A percentile compares a stretch with the other conserved stretches of the same genome.
These are phyloP conservation scores for Labroides dimidiatus DNA, from an alignment of 2,797 vertebrate species.

Conservation along the genomic window DNA sequence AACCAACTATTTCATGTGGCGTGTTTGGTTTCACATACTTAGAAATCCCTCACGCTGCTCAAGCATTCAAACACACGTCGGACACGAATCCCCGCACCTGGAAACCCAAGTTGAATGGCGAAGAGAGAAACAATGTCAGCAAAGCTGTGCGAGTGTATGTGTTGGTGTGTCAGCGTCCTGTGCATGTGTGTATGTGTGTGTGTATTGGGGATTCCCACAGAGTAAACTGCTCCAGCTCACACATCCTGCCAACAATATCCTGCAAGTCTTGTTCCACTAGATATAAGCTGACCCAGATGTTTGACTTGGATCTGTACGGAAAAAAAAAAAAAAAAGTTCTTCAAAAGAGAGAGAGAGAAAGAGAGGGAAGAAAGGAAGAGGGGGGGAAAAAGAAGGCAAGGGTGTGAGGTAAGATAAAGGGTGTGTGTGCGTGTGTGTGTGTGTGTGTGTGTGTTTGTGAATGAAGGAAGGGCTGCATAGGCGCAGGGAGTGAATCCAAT, in stretches of 20 bases:
- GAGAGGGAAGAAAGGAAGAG: neutral
- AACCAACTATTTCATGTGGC: conserved; percentile 57
- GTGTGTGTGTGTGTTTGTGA: conserved; percentile 39
- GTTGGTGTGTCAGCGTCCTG: conserved; percentile 31
- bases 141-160: conserved; percentile 28
- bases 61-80: conserved; percentile 21
- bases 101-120: conserved; percentile 46
- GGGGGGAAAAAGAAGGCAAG: neutral
- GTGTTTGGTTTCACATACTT: conserved; percentile 43
- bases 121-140: conserved; percentile 58
- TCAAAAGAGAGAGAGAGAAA: conserved; percentile 55
- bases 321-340: conserved; percentile 69
- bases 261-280: conserved; percentile 81
- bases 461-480: conserved; percentile 45
- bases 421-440: conserved; percentile 18
- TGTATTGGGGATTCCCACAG: conserved; percentile 79
- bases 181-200: conserved; percentile 38
- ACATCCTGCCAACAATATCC: conserved; percentile 85
- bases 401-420: conserved; percentile 35
- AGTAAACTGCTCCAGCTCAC: conserved; percentile 77
- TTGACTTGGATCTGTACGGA: conserved; percentile 73
- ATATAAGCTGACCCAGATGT: conserved; percentile 85
- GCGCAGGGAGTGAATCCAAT: conserved; percentile 49
- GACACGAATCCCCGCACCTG: conserved; percentile 45
- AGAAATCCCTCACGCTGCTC: conserved; percentile 3